These are phyloP conservation scores for Dipodomys ordii DNA, from an alignment of 2,113 vertebrate species.

Conservation along the genomic window DNA sequence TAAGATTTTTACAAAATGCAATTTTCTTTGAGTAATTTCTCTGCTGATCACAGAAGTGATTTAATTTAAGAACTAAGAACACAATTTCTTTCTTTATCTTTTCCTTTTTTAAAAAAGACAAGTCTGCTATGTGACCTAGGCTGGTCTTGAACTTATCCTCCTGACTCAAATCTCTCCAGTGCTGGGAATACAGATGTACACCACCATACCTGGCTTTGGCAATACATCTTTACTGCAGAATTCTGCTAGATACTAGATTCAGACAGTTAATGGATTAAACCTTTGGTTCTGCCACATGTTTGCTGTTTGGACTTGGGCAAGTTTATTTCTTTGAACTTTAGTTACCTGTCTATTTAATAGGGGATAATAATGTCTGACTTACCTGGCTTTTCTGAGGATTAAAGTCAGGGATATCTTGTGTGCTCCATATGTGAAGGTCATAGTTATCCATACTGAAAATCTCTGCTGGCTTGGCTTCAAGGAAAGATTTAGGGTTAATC, in stretches of 20 bases:
- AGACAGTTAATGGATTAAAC: background rate
- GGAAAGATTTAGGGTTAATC: conserved; percentile 7
- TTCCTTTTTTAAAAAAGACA: background rate
- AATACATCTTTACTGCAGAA: background rate
- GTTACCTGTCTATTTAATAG: background rate
- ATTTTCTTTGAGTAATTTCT: conserved; percentile 15
- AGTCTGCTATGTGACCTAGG: background rate
- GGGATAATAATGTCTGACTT: background rate
- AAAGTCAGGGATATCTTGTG: background rate
- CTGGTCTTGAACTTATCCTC: background rate
- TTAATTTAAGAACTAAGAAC: background rate
- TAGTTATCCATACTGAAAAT: background rate
- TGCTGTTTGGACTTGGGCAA: conserved; percentile 1
- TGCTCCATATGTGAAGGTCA: background rate
- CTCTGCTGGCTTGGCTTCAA: conserved; percentile 33
- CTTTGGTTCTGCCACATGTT: conserved; percentile 23
- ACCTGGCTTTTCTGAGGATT: background rate
- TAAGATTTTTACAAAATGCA: conserved; percentile 23
- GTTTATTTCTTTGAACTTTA: conserved; percentile 7
- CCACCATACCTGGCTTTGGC: background rate
- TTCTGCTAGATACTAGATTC: conserved; percentile 32
- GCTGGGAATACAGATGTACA: background rate
- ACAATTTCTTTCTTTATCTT: background rate
- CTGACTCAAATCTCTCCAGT: background rate
- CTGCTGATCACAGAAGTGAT: background rate